These are phyloP conservation scores for Bradypodion pumilum DNA, from an alignment of 2,797 vertebrate genomes.

Conservation along the genomic window DNA sequence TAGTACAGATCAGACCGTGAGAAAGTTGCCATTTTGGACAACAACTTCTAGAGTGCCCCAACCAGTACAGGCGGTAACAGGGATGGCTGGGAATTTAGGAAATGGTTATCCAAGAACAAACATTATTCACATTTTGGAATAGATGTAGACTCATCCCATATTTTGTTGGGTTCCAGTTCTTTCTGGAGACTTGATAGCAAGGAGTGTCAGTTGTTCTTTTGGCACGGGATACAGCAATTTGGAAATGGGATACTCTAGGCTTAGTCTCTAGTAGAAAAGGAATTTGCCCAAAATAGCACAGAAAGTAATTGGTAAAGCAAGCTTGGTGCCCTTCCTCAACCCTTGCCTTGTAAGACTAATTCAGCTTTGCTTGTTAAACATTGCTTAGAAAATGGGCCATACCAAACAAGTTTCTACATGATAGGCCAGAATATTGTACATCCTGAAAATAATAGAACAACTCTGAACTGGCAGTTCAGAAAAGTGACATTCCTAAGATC, in stretches of 20 bases:
- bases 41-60: not conserved
- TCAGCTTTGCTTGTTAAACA: not conserved
- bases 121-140: not conserved
- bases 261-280: not conserved
- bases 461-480: not conserved
- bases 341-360: not conserved
- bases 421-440: not conserved
- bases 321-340: not conserved
- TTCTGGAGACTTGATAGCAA: not conserved
- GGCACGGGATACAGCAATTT: constrained; percentile 2
- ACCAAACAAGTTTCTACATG: not conserved
- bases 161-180: not conserved
- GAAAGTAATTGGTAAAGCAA: not conserved
- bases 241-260: constrained; percentile 13
- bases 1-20: not conserved
- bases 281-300: constrained; percentile 10
- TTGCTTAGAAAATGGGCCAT: not conserved
- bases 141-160: not conserved
- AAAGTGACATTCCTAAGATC: not conserved
- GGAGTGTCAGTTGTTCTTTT: not conserved
- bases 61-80: not conserved
- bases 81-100: not conserved
- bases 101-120: not conserved
- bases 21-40: not conserved
- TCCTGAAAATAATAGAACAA: not conserved